Evolutionary conservation across 2,797 vertebrate species (phyloP).

Genomic region (Semotilus atromaculatus): DNA sequence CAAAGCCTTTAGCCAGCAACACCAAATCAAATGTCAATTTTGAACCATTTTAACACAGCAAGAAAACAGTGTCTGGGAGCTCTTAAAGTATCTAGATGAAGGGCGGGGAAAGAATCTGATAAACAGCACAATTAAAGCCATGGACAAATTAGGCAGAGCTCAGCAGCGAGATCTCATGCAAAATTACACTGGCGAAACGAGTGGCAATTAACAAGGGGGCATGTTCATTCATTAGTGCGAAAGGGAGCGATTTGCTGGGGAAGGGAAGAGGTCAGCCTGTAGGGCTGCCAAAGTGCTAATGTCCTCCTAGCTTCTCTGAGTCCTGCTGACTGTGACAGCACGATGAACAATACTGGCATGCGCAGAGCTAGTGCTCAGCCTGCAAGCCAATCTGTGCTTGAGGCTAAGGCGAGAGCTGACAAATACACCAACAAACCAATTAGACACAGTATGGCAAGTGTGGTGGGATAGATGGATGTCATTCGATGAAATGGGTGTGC

Average conservation of each 20-base stretch:
- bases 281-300: slow-evolving; percentile 61
- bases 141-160: slow-evolving; percentile 46
- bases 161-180: slow-evolving; percentile 58
- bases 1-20: slow-evolving; percentile 15
- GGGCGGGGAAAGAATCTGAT: slow-evolving; percentile 48
- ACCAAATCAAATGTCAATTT: slow-evolving; percentile 7
- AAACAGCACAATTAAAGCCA: slow-evolving; percentile 54
- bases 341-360: slow-evolving; percentile 45
- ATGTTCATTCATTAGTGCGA: slow-evolving; percentile 62
- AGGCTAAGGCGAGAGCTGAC: slow-evolving; percentile 5
- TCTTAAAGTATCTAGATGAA: slow-evolving; percentile 46
- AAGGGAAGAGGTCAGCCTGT: slow-evolving; percentile 53
- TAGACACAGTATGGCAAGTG: not conserved
- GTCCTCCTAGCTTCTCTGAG: slow-evolving; percentile 44
- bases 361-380: not conserved
- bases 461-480: slow-evolving; percentile 33
- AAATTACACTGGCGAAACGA: slow-evolving; percentile 61
- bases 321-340: slow-evolving; percentile 48
- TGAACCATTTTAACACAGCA: not conserved
- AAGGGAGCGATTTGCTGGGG: slow-evolving; percentile 50
- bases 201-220: slow-evolving; percentile 59
- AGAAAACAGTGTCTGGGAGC: slow-evolving; percentile 35
- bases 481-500: not conserved
- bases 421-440: slow-evolving; percentile 26
- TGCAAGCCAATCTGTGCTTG: slow-evolving; percentile 39